A percentile compares a stretch with the other conserved stretches of the same genome.
phyloP scores from a whole-genome alignment of 2,888 invertebrate genomes.

The Branchipolynoe longqiensis region DNA sequence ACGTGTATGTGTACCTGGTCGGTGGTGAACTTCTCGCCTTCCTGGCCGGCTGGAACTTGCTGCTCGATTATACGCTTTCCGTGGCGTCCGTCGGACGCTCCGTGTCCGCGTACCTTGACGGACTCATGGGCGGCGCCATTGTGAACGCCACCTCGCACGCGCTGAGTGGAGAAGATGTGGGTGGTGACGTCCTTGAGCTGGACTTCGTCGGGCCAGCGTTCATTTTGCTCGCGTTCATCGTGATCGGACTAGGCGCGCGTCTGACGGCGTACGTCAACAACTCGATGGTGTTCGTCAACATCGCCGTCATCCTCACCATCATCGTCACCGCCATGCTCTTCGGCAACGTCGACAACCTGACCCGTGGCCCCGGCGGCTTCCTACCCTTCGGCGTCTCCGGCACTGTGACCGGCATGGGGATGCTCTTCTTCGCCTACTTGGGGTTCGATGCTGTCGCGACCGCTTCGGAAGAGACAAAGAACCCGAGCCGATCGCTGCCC shows the following conservation, averaged over 20 bases:
- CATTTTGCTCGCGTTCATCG: conserved; percentile 18
- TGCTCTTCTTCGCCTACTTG: conserved; percentile 14
- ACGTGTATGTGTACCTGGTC: conserved; percentile 9
- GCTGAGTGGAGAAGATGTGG: not conserved
- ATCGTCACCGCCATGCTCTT: not conserved
- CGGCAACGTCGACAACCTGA: not conserved
- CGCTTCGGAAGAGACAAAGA: conserved; percentile 30
- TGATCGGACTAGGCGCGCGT: not conserved
- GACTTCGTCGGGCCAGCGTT: not conserved
- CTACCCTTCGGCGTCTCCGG: not conserved
- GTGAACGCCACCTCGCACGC: not conserved
- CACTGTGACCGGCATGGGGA: not conserved
- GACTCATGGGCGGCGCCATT: conserved; percentile 6
- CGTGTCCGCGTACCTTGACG: not conserved
- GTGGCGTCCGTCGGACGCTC: conserved; percentile 35
- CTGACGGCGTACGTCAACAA: not conserved
- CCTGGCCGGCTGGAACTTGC: not conserved
- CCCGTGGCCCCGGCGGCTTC: conserved; percentile 1
- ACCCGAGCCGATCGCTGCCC: conserved; percentile 13
- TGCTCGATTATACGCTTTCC: conserved; percentile 2
- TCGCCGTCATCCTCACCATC: conserved; percentile 14
- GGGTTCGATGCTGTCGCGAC: conserved; percentile 24
- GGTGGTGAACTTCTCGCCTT: conserved; percentile 23
- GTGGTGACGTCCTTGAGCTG: not conserved
- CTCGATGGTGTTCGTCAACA: conserved; percentile 2